Conservation (phyloP, 2,113 vertebrate genomes). For the Elachura formosa region DNA sequence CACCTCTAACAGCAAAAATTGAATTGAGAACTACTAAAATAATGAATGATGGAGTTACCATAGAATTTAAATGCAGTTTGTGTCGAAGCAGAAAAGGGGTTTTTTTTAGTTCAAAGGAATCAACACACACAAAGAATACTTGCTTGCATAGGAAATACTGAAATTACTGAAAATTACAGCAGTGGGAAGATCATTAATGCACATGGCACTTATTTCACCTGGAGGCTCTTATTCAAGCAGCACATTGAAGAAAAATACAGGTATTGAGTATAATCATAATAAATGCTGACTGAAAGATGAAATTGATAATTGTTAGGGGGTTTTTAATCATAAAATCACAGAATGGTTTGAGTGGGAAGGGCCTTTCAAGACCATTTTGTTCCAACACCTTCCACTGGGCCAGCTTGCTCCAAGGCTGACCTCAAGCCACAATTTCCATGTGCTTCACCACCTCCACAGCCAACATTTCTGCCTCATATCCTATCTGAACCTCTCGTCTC, state of each 20-base stretch:
- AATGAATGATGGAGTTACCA: background rate
- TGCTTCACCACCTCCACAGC: background rate
- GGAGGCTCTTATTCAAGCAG: background rate
- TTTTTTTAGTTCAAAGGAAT: background rate
- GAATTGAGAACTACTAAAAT: background rate
- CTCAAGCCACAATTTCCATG: accelerated
- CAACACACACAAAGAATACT: background rate
- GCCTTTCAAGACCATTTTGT: too few relatives aligned
- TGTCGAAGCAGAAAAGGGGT: background rate
- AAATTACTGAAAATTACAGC: background rate
- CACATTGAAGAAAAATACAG: background rate
- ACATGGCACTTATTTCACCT: background rate
- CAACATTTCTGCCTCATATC: background rate
- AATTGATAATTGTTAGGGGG: background rate
- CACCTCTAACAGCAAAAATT: background rate
- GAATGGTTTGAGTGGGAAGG: background rate
- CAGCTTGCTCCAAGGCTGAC: background rate
- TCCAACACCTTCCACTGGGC: background rate
- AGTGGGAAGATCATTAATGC: background rate
- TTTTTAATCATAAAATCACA: background rate
- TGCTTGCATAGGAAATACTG: background rate
- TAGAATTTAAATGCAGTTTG: background rate
- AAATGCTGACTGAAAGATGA: accelerated
- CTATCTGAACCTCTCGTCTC: background rate
- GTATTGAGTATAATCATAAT: background rate